These are phyloP conservation scores for Heliconius hewitsoni DNA, from an alignment of 1,140 invertebrate species.

Conservation along the genomic window DNA sequence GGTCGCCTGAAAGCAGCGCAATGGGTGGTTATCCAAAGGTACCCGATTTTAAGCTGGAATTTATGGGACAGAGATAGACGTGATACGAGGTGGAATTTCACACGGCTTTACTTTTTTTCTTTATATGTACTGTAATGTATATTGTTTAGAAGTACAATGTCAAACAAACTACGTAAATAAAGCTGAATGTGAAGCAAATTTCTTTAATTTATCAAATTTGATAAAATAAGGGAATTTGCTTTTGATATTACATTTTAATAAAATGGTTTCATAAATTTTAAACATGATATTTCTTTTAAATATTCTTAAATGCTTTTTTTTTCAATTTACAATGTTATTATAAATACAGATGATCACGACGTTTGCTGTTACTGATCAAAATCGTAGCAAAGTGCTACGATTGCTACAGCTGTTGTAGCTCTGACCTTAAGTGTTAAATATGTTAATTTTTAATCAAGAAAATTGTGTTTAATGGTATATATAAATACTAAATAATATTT, in stretches of 20 bases:
- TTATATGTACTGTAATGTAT: slow-evolving; percentile 20
- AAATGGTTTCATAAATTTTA: slow-evolving; percentile 7
- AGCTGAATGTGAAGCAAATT: background rate
- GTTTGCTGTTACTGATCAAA: slow-evolving; percentile 23
- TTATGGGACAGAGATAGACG: slow-evolving; percentile 66
- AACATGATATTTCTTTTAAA: background rate
- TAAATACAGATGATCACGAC: background rate
- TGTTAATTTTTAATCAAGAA: background rate
- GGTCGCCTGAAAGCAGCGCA: slow-evolving; percentile 66
- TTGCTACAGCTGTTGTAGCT: slow-evolving; percentile 48
- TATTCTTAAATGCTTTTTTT: background rate
- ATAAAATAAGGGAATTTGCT: background rate
- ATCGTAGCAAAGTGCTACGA: slow-evolving; percentile 52
- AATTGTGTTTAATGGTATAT: background rate
- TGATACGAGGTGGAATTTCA: slow-evolving; percentile 62
- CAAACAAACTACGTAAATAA: slow-evolving; percentile 3
- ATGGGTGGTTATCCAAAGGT: slow-evolving; percentile 70
- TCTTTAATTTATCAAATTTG: background rate
- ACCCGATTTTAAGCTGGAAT: slow-evolving; percentile 63
- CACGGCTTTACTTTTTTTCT: slow-evolving; percentile 42
- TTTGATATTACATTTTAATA: background rate
- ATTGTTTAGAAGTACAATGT: slow-evolving; percentile 29
- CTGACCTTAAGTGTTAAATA: background rate
- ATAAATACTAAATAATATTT: background rate
- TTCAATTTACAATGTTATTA: background rate